phyloP scores from a whole-genome alignment of 2,113 vertebrate species.

The Grammomys dolichurus region DNA sequence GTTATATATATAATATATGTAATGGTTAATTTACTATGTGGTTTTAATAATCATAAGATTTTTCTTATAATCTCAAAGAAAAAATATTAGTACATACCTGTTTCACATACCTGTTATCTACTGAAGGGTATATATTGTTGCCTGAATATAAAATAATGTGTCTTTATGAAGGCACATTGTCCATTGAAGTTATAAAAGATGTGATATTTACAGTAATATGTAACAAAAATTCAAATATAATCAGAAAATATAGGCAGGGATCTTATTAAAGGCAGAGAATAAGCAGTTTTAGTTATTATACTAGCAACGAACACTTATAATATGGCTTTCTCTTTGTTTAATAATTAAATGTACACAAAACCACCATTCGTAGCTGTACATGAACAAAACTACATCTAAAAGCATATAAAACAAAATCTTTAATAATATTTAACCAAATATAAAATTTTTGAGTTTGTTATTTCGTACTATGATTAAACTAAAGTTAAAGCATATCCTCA shows the following conservation, averaged over 20 bases:
- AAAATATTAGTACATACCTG: not conserved
- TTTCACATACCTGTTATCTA: not conserved
- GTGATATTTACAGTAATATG: not conserved
- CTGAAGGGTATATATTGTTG: not conserved
- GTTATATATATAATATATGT: too few species aligned
- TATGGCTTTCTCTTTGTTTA: not conserved
- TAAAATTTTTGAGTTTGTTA: not conserved
- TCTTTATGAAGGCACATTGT: not conserved
- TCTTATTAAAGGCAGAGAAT: not conserved
- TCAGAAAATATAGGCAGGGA: not conserved
- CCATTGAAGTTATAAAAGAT: not conserved
- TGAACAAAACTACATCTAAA: not conserved
- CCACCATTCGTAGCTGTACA: not conserved
- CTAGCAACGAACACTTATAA: not conserved
- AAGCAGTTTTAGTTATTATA: not conserved
- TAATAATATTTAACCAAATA: not conserved
- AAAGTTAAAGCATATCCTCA: not conserved
- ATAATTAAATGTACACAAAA: not conserved
- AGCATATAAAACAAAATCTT: not conserved
- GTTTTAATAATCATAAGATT: not conserved
- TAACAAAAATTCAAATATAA: not conserved
- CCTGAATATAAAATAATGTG: not conserved
- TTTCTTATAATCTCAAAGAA: conserved; percentile 11
- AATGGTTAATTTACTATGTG: too few species aligned
- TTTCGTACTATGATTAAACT: not conserved